These are phyloP conservation scores for Globodera rostochiensis DNA, from an alignment of 1,140 invertebrate species.

Conservation along the genomic window DNA sequence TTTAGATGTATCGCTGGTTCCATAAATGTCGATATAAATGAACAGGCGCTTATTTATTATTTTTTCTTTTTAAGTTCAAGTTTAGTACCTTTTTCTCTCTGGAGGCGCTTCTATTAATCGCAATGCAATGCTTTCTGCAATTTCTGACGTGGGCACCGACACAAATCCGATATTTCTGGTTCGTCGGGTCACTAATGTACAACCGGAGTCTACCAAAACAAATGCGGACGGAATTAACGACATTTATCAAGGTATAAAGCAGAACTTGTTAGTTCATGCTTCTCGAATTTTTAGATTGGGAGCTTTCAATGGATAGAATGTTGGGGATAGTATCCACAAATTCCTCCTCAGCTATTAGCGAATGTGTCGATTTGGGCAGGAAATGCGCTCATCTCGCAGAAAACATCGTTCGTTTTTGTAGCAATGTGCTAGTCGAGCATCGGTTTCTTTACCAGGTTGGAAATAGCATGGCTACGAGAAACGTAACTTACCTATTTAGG, in stretches of 20 bases:
- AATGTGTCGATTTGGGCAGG: conserved; percentile 38
- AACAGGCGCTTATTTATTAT: conserved; percentile 24
- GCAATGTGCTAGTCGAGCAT: conserved; percentile 44
- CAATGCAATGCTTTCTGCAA: conserved; percentile 26
- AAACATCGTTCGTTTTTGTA: conserved; percentile 43
- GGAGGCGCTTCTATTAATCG: conserved; percentile 40
- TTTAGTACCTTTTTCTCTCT: conserved; percentile 33
- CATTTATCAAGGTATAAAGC: conserved; percentile 36
- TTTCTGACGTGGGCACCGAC: conserved; percentile 41
- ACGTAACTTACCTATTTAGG: conserved; percentile 6
- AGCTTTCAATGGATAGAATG: conserved; percentile 32
- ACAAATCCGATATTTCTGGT: conserved; percentile 47
- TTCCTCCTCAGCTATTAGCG: conserved; percentile 17
- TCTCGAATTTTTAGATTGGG: conserved; percentile 32
- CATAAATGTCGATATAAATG: conserved; percentile 34
- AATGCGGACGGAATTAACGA: conserved; percentile 48
- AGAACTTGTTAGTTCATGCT: neutral
- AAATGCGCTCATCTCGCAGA: conserved; percentile 38
- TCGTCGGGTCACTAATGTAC: conserved; percentile 32
- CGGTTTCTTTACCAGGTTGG: conserved; percentile 42
- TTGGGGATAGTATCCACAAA: conserved; percentile 12
- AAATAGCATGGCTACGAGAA: neutral
- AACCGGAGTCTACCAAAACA: conserved; percentile 27
- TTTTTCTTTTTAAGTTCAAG: neutral
- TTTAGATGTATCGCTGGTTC: conserved; percentile 23